Evolutionary conservation across 2,888 invertebrate genomes (phyloP), one percentile per base, ranked within the genome.

Genomic region (Sphaeridia pumilis): DNA sequence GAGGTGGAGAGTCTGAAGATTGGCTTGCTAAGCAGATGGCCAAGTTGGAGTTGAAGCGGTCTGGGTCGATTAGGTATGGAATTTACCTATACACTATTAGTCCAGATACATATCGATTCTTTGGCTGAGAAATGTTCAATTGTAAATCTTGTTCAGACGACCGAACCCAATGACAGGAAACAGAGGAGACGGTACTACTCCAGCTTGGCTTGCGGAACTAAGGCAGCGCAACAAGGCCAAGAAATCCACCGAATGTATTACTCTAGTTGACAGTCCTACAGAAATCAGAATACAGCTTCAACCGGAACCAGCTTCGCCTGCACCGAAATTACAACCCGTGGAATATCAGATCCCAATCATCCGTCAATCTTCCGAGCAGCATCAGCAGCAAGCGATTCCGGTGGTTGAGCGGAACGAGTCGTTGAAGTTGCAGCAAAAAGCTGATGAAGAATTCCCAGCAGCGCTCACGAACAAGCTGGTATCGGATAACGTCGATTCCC

Each of bases 21-120:
- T 65, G 65, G 65, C 53, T 65, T 12, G 61, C 59, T 14, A 58
- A 60, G 45, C 65, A 65, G 47, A 61, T 60, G 63, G 54, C 56
- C 24, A 59, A 58, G 38, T 49, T 65, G 17, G 57, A 63, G 45
- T 56, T 60, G 50, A 65, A 65, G 45, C 53, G 24, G 55, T 58
- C 52, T 2, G 52, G 31, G 12, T 52, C 52, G 1, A 52, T 52
- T 24, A 46, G 52, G 52, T 52, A 46, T 17, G 4, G 31, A 10
- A 31, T 31, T 31, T 31, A 31, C 14, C 10, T 31, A 14, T 31
- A 10, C 7, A n/a, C n/a, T n/a, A n/a, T n/a, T n/a, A n/a, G n/a
- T n/a, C n/a, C n/a, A n/a, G n/a, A n/a, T n/a, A n/a, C n/a, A n/a
- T n/a, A n/a, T n/a, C n/a, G n/a, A n/a, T n/a, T n/a, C n/a, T n/a